Conservation (phyloP, 2,888 invertebrate genomes). For the Byasa hedistus region DNA sequence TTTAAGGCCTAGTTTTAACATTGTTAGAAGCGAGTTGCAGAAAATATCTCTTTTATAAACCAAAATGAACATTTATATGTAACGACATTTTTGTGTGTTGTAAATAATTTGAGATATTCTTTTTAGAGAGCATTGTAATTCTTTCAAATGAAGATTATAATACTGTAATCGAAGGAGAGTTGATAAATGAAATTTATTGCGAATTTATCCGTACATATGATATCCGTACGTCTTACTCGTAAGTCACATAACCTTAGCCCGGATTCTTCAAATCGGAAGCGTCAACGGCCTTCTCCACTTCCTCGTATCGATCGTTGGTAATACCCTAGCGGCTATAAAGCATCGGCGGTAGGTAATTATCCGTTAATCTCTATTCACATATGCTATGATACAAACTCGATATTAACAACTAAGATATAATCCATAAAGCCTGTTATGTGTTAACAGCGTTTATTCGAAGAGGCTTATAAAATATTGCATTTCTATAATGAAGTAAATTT, state of each 20-base stretch:
- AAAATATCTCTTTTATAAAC: too few species aligned
- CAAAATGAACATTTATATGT: too few species aligned
- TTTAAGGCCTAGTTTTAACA: conserved; percentile 2
- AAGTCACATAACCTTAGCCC: conserved; percentile 15
- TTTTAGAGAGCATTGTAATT: too few species aligned
- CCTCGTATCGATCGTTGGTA: conserved; percentile 22
- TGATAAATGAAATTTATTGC: neutral
- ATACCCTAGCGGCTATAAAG: conserved; percentile 12
- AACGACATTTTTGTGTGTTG: too few species aligned
- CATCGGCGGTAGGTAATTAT: conserved; percentile 23
- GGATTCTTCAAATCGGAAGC: conserved; percentile 14
- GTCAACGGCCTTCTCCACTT: conserved; percentile 19
- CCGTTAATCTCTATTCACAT: conserved; percentile 24
- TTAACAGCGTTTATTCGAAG: neutral
- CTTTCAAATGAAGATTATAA: neutral
- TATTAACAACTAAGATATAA: conserved; percentile 18
- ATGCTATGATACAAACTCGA: conserved; percentile 5
- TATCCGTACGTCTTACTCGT: neutral
- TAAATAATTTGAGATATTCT: too few species aligned
- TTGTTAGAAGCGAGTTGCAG: neutral
- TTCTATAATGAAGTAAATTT: neutral
- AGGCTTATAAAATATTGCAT: neutral
- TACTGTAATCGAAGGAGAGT: neutral
- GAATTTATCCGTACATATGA: neutral
- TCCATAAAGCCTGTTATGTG: conserved; percentile 12